These are phyloP conservation scores for Criorhina ranunculi DNA, from an alignment of 2,888 invertebrate genomes.

Conservation along the genomic window DNA sequence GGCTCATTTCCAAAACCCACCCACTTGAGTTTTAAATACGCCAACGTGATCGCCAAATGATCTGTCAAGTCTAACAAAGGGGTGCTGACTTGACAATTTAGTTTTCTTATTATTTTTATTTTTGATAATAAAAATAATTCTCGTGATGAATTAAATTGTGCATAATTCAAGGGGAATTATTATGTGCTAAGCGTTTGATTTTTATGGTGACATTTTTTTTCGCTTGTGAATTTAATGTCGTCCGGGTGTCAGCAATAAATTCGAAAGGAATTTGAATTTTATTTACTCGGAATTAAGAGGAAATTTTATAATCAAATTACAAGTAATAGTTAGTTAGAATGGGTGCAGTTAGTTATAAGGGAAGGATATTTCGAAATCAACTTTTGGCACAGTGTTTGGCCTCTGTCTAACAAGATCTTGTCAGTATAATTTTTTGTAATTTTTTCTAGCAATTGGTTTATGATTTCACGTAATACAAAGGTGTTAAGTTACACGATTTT, in stretches of 20 bases:
- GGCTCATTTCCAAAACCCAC: conserved; percentile 71
- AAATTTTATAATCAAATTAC: neutral
- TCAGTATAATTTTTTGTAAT: too few species aligned
- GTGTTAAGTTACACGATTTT: too few species aligned
- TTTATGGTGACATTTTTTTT: conserved; percentile 51
- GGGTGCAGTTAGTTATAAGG: too few species aligned
- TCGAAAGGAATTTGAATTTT: conserved; percentile 28
- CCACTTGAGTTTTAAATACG: conserved; percentile 43
- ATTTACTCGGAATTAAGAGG: conserved; percentile 5
- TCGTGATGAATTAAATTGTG: conserved; percentile 55
- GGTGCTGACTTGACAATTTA: conserved; percentile 39
- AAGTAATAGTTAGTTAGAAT: neutral
- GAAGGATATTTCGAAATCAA: too few species aligned
- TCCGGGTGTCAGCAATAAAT: conserved; percentile 26
- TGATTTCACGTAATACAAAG: too few species aligned
- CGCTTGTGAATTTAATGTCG: conserved; percentile 25
- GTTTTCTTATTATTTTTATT: conserved; percentile 26
- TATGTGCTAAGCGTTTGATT: conserved; percentile 69
- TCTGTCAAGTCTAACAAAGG: conserved; percentile 61
- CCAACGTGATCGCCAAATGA: conserved; percentile 67
- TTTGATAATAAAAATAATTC: conserved; percentile 28
- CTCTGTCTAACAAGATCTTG: too few species aligned
- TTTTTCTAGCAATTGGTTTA: too few species aligned
- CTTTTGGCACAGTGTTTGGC: too few species aligned
- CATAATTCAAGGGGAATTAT: conserved; percentile 66